Base-by-base conservation (phyloP, 2,113 vertebrate species). In the Girardinichthys multiradiatus region DNA sequence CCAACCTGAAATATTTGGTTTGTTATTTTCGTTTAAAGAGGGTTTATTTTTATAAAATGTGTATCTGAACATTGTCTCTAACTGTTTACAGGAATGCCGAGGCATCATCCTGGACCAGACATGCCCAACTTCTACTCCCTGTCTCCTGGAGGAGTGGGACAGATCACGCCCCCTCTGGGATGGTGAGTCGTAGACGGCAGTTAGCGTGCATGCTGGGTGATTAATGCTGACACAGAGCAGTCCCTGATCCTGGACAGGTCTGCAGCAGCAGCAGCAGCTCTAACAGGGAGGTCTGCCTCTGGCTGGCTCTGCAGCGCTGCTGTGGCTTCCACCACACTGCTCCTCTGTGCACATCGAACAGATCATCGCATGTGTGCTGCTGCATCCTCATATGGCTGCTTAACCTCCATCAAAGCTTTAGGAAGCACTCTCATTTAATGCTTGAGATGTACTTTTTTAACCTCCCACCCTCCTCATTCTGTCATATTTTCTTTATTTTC, bases 111-210 rank as follows among this genome's bases (percentile, higher is more conserved):
- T 3, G 97, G 96, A 89, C 96, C 96, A 73, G 97, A 99, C 90
- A 97, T 99, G 88, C 90, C 97, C 81, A 97, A 97, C 89, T 99
- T 98, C 92, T 99, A 99, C 93, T 94, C 97, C 14, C 93, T 99
- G 86, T 99, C 97, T 89, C 97, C 97, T 19, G 96, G 97, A 68
- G 96, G 95, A 74, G 96, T 99, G 51, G 97, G 98, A 71, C 98
- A 98, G 94, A 96, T 99, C 88, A 98, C 98, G 64, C 97, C 98
- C 77, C 97, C 97, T 69, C 94, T 99, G 80, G 97, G 97, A 94
- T 99, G 98, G 98, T 99, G 94, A 97, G 96, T 70, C 63, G 35
- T 82, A 89, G 39, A 42, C 71, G 28, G 51, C 70, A 48, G 7
- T 54, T 54, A 79, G 62, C 14, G 64, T 66, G 21, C 54, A 37